These are phyloP conservation scores for Argynnis bischoffii DNA, from an alignment of 2,888 invertebrate genomes.

Conservation along the genomic window DNA sequence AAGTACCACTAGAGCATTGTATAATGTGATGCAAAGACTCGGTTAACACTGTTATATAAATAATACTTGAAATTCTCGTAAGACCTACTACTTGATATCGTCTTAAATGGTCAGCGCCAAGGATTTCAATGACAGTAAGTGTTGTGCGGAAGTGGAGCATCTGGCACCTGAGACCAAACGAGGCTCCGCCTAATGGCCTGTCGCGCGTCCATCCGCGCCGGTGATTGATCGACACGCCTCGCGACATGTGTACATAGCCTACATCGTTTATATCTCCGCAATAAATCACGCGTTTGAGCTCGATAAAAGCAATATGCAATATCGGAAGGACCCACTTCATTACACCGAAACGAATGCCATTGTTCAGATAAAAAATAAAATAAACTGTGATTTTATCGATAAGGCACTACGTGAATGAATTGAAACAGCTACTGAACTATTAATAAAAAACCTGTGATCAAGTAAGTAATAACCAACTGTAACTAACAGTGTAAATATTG, in stretches of 20 bases:
- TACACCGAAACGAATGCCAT: constrained; percentile 19
- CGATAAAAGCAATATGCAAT: constrained; percentile 34
- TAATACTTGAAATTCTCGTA: constrained; percentile 46
- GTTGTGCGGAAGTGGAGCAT: constrained; percentile 36
- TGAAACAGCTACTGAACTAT: too few relatives aligned
- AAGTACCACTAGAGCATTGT: too few relatives aligned
- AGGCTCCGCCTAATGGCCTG: constrained; percentile 75
- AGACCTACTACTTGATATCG: constrained; percentile 44
- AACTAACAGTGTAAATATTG: too few relatives aligned
- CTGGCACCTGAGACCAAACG: constrained; percentile 67
- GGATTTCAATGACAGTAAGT: constrained; percentile 11
- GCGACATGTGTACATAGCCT: constrained; percentile 65
- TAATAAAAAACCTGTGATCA: too few relatives aligned
- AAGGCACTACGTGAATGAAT: background rate
- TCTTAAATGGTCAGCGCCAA: constrained; percentile 15
- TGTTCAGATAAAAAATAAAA: background rate
- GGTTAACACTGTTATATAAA: too few relatives aligned
- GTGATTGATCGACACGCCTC: constrained; percentile 78
- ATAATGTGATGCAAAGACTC: too few relatives aligned
- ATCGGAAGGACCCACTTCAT: constrained; percentile 31
- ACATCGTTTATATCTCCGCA: constrained; percentile 59
- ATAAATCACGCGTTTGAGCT: constrained; percentile 65
- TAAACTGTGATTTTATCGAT: background rate
- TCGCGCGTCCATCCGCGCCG: constrained; percentile 71
- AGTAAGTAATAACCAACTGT: too few relatives aligned